A percentile compares a stretch with the other conserved stretches of the same genome.
phyloP scores from a whole-genome alignment of 1,140 invertebrate genomes.

The Steinernema feltiae region DNA sequence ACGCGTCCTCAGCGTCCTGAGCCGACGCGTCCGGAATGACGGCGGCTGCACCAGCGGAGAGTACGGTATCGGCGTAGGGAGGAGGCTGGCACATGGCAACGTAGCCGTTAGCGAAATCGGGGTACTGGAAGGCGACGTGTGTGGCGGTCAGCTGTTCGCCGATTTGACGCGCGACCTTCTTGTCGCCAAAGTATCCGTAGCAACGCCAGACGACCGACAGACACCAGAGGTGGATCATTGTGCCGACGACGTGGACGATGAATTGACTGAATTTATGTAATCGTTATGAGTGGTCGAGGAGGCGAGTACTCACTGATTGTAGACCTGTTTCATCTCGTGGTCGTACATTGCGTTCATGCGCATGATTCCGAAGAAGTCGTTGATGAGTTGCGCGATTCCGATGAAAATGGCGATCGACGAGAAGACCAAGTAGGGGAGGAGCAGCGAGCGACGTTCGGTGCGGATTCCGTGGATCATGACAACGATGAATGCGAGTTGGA shows the following conservation, averaged over 20 bases:
- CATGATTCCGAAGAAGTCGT: constrained; percentile 23
- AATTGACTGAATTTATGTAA: constrained; percentile 31
- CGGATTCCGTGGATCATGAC: constrained; percentile 54
- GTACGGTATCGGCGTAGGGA: constrained; percentile 39
- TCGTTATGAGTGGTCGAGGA: too few species aligned
- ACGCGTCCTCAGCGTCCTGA: constrained; percentile 56
- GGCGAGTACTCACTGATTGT: not conserved
- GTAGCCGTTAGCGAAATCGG: constrained; percentile 41
- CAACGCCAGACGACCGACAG: constrained; percentile 55
- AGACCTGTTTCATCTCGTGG: not conserved
- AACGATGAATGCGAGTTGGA: constrained; percentile 52
- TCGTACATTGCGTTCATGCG: constrained; percentile 17
- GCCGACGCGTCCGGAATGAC: constrained; percentile 7
- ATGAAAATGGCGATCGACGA: constrained; percentile 50
- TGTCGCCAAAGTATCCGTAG: constrained; percentile 54
- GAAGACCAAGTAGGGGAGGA: constrained; percentile 54
- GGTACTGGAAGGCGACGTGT: constrained; percentile 52
- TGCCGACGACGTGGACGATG: constrained; percentile 47
- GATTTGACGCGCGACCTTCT: constrained; percentile 55
- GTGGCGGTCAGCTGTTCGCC: constrained; percentile 52
- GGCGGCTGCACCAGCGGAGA: constrained; percentile 12
- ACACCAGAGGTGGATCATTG: constrained; percentile 54
- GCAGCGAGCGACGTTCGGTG: constrained; percentile 43
- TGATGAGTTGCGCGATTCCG: constrained; percentile 40
- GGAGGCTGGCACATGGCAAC: constrained; percentile 43